Base-by-base conservation (phyloP, 1,140 invertebrate genomes). In the Drosophila ironensis region DNA sequence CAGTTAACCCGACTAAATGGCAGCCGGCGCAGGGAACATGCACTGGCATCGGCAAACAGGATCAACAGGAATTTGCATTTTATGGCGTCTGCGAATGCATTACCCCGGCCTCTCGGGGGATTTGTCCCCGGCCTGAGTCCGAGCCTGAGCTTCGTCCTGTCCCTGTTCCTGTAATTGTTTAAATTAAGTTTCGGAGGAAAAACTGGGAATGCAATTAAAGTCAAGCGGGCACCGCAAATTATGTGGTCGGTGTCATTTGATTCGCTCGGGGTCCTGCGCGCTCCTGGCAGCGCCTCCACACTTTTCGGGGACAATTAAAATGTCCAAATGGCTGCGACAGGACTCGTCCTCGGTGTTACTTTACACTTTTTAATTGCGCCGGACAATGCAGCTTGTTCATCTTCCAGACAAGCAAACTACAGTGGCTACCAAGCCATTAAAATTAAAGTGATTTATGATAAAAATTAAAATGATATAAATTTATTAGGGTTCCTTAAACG, bases 21-120 rank as follows among this genome's bases (percentile, higher is more conserved):
- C 81, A 72, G 71, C 44, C 51, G 44, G 20, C 70, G 50, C n/a
- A 40, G 78, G 61, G 2, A 68, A 80, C 76, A 87, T 87, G 82
- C 76, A 63, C 33, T 72, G 68, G 74, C 84, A 87, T 72, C 60
- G 74, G 71, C 71, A 71, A 87, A 87, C 78, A 78, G 84, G 84
- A 87, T 87, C 82, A 87, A 69, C 77, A 82, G 73, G 77, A 87
- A 87, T 87, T 87, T 87, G 82, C 82, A 87, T 87, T 82, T 84
- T 82, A 86, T 87, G 67, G 81, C 61, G 80, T 86, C 75, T 87
- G 70, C 56, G 60, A 80, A 80, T 87, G 81, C 78, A 70, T 45
- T 68, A 22, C 37, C 33, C 48, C 56, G 7, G 12, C 5, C 37
- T 41, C 35, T 16, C 17, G 30, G 11, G 7, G 40, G 11, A 46